These are phyloP conservation scores for Montipora cactus DNA, from an alignment of 64 coral and sea anemone species.

Conservation along the genomic window DNA sequence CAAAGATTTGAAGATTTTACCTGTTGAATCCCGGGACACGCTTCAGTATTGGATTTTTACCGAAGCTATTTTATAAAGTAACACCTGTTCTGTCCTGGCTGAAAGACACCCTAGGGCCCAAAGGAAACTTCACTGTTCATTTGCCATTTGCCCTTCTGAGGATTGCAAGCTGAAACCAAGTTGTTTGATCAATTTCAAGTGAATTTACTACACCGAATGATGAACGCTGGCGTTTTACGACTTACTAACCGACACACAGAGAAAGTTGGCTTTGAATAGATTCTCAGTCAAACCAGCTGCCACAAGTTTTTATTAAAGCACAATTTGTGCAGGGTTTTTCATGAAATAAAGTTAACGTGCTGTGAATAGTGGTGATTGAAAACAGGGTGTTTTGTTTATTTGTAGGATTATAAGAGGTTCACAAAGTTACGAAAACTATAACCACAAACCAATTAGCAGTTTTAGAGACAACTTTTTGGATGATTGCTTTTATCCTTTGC, in stretches of 20 bases:
- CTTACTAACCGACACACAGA: neutral
- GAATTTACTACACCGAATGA: neutral
- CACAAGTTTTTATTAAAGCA: no score
- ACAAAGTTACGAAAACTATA: neutral
- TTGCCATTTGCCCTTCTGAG: neutral
- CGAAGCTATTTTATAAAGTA: neutral
- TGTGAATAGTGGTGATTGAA: neutral
- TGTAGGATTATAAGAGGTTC: slow-evolving; percentile 5
- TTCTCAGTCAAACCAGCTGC: neutral
- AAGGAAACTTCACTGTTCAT: neutral
- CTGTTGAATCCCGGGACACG: no score
- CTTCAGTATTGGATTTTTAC: no score
- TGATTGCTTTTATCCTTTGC: neutral
- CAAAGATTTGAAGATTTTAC: no score
- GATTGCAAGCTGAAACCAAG: neutral
- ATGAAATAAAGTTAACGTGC: neutral
- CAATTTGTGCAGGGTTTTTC: no score
- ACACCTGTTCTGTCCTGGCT: neutral
- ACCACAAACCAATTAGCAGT: slow-evolving; percentile 13
- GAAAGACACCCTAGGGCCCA: no score
- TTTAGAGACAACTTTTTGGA: neutral
- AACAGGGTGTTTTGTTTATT: neutral
- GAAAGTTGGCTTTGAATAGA: neutral
- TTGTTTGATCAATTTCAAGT: neutral
- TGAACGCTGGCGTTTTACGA: neutral